Evolutionary conservation across 2,113 vertebrate species (phyloP), one percentile per base, ranked within the genome.

Genomic region (Romanogobio albipinnatus): DNA sequence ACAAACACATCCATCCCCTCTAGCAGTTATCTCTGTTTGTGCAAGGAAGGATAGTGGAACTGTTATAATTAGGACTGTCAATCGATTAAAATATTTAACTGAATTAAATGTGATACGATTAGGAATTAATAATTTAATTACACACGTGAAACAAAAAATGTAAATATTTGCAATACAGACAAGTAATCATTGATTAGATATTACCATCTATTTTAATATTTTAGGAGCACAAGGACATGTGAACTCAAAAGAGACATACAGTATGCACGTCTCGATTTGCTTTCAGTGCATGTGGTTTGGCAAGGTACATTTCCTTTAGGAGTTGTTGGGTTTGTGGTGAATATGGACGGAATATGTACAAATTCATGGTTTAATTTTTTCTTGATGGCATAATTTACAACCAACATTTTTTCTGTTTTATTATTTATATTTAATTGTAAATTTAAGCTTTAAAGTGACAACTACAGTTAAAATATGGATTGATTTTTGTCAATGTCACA

Each of bases 51-150:
- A 33, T 33, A 1, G 14, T 7, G 2, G 29, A n/a, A 43, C 68
- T 71, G 9, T 71, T 71, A 43, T 71, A 43, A 71, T 71, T 71
- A 43, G 9, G 9, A 70, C 9, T 43, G 66, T 13, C 36, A 43
- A 43, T 71, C 19, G 68, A 71, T 71, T 71, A n/a, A 71, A 43
- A 71, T 43, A n/a, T 43, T 71, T 43, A 43, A 71, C 68, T 71
- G 19, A 71, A 43, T 70, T 11, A 43, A 43, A 43, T 39, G 22
- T 43, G 19, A 71, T 43, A 22, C 68, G 9, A 36, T 71, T 43
- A 5, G 17, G 11, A 10, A 70, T 11, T 70, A n/a, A 71, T 71
- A 11, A 43, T n/a, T 43, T 5, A n/a, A 70, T 70, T 33, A 39
- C 15, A 70, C 2, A 5, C 2, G 61, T 64, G 5, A 17, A 66